Evolutionary conservation across 2,113 vertebrate genomes (phyloP).

Genomic region (Sula dactylatra): DNA sequence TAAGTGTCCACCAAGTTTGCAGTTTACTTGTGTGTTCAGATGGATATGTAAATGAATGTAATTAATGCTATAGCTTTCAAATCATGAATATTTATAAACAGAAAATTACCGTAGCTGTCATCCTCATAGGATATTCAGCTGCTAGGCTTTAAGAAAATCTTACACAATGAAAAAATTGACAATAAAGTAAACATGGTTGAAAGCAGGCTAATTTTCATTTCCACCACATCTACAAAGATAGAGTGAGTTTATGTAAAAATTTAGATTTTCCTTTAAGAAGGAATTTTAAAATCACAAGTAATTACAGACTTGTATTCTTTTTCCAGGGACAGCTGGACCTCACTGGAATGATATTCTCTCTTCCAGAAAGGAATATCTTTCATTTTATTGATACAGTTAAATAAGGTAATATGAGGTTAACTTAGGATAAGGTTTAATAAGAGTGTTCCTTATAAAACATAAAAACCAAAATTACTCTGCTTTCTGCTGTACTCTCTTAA

Average conservation of each 20-base stretch:
- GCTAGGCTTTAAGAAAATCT: constrained; percentile 68
- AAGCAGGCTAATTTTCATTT: constrained; percentile 49
- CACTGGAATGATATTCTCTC: not conserved
- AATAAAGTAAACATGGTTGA: constrained; percentile 50
- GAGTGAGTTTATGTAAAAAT: constrained; percentile 18
- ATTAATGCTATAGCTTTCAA: constrained; percentile 80
- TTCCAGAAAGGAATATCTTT: not conserved
- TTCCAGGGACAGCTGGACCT: not conserved
- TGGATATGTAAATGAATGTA: constrained; percentile 76
- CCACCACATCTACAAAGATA: not conserved
- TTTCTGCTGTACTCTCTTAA: not conserved
- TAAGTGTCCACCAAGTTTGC: constrained; percentile 65
- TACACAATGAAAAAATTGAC: constrained; percentile 45
- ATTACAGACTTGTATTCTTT: constrained; percentile 7
- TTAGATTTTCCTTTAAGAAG: not conserved
- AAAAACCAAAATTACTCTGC: not conserved
- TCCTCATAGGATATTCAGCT: constrained; percentile 70
- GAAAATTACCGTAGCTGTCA: constrained; percentile 72
- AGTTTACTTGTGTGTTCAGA: constrained; percentile 68
- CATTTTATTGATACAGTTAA: not conserved
- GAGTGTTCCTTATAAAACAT: not conserved
- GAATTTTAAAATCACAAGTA: not conserved
- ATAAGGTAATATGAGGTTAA: not conserved
- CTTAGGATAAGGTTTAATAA: not conserved
- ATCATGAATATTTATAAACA: constrained; percentile 79